phyloP scores from a whole-genome alignment of 2,113 vertebrate genomes.

The Paedocypris sp. region DNA sequence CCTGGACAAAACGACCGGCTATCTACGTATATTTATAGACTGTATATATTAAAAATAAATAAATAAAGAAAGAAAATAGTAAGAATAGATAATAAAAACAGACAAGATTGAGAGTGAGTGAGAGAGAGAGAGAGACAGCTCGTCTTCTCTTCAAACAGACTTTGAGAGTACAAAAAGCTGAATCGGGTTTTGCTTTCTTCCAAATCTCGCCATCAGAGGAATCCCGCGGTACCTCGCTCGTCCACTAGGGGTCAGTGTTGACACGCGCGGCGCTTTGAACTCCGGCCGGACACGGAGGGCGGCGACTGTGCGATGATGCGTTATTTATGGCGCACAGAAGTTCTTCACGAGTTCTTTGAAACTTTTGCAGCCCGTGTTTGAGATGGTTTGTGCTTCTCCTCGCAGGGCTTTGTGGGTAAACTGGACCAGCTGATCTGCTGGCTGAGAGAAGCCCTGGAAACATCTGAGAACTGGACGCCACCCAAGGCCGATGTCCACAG shows the following conservation, averaged over 20 bases:
- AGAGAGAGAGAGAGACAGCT: too few relatives aligned
- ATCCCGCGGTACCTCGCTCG: conserved; percentile 1
- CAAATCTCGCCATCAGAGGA: too few relatives aligned
- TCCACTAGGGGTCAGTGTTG: conserved; percentile 58
- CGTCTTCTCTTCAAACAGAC: too few relatives aligned
- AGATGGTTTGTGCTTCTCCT: neutral
- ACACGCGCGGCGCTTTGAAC: conserved; percentile 26
- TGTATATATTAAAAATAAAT: too few relatives aligned
- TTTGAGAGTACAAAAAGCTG: too few relatives aligned
- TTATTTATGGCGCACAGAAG: conserved; percentile 8
- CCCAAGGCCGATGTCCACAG: conserved; percentile 78
- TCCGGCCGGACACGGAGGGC: conserved; percentile 30
- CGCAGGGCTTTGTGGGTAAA: conserved; percentile 83
- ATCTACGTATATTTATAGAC: too few relatives aligned
- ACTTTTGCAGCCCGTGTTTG: neutral
- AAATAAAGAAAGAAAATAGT: too few relatives aligned
- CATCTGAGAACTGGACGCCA: conserved; percentile 91
- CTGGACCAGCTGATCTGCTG: conserved; percentile 92
- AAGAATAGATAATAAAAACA: too few relatives aligned
- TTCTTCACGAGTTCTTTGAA: too few relatives aligned
- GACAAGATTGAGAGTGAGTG: too few relatives aligned
- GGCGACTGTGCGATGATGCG: conserved; percentile 21
- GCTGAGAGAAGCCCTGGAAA: conserved; percentile 88
- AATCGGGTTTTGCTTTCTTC: too few relatives aligned
- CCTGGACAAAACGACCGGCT: too few relatives aligned